phyloP scores from a whole-genome alignment of 2,888 invertebrate species.

The Eupsilia transversa region DNA sequence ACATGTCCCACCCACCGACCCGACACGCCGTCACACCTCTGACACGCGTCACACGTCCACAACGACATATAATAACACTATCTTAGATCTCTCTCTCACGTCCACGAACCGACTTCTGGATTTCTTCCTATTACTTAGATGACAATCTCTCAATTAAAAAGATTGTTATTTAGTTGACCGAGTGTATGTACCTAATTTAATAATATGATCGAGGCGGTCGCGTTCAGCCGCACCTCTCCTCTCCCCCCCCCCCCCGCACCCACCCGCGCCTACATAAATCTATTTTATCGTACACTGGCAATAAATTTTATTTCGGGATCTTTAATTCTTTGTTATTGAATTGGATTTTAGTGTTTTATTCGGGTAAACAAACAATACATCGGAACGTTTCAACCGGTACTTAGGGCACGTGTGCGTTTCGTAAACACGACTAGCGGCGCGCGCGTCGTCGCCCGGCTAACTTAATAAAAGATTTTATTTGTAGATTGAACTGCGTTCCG shows the following conservation, averaged over 20 bases:
- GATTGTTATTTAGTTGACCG: constrained; percentile 78
- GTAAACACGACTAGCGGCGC: constrained; percentile 82
- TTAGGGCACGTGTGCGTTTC: constrained; percentile 86
- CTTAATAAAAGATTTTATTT: constrained; percentile 88
- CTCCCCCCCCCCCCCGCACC: constrained; percentile 64
- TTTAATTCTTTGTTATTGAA: constrained; percentile 91
- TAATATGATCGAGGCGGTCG: constrained; percentile 80
- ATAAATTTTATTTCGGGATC: constrained; percentile 91
- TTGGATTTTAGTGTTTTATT: constrained; percentile 91
- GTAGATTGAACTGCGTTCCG: constrained; percentile 82
- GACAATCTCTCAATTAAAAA: constrained; percentile 63
- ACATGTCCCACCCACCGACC: constrained; percentile 34
- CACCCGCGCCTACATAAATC: constrained; percentile 88
- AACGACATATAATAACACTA: constrained; percentile 20
- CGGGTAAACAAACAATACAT: constrained; percentile 90
- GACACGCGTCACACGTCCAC: constrained; percentile 14
- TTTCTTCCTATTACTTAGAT: constrained; percentile 50
- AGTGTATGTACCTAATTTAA: constrained; percentile 81
- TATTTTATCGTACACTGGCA: constrained; percentile 90
- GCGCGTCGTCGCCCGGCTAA: constrained; percentile 81
- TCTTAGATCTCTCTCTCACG: background rate
- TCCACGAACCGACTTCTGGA: constrained; percentile 33
- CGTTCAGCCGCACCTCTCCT: constrained; percentile 68
- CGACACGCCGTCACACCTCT: constrained; percentile 20
- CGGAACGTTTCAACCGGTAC: constrained; percentile 86